Conservation (phyloP, 1,140 invertebrate species). For the Drosophila guanche region DNA sequence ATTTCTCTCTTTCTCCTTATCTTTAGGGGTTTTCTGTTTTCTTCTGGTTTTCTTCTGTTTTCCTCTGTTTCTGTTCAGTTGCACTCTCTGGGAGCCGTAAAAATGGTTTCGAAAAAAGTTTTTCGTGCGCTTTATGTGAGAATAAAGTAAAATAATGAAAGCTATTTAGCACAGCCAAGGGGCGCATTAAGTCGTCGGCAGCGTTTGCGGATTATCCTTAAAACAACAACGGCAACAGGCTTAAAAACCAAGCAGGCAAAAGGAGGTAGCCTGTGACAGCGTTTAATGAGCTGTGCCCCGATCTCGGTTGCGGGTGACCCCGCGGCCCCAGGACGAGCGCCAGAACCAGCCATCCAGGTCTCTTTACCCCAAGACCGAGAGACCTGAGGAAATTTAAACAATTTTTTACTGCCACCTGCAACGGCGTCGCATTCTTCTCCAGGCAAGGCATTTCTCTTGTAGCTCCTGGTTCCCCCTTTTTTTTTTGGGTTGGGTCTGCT, state of each 20-base stretch:
- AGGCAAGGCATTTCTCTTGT: constrained; percentile 38
- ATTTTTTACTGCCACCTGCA: constrained; percentile 80
- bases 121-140: constrained; percentile 51
- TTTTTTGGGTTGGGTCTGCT: constrained; percentile 35
- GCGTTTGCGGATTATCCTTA: constrained; percentile 52
- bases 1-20: constrained; percentile 29
- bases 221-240: constrained; percentile 16
- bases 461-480: constrained; percentile 15
- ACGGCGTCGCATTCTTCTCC: constrained; percentile 62
- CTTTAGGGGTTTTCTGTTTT: neutral
- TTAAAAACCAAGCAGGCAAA: constrained; percentile 39
- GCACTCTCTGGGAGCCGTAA: constrained; percentile 20
- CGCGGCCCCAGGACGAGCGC: constrained; percentile 16
- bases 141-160: constrained; percentile 77
- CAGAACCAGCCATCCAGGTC: constrained; percentile 10
- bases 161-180: constrained; percentile 74
- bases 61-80: neutral
- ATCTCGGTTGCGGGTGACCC: constrained; percentile 34
- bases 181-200: constrained; percentile 67
- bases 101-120: constrained; percentile 39
- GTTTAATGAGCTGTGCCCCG: constrained; percentile 70
- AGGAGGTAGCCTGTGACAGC: constrained; percentile 50
- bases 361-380: constrained; percentile 8
- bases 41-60: constrained; percentile 5
- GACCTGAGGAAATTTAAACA: constrained; percentile 60